Conservation (phyloP, 2,888 invertebrate species). For the Zygaena filipendulae region DNA sequence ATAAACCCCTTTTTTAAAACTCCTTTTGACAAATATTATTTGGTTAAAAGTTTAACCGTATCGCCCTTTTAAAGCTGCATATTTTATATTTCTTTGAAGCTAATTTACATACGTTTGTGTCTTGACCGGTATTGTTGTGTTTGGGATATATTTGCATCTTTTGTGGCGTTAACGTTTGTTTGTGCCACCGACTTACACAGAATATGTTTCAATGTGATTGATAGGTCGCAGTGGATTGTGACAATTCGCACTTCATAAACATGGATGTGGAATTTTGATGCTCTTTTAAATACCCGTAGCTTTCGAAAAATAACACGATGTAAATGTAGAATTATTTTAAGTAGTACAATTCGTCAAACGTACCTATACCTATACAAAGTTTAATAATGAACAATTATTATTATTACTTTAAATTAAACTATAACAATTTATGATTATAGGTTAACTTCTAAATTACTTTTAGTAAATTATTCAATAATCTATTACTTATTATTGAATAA, state of each 20-base stretch:
- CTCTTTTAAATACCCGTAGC: too few species aligned
- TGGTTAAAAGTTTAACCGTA: conserved; percentile 62
- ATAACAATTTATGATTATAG: too few species aligned
- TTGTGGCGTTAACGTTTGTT: conserved; percentile 36
- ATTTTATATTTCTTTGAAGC: conserved; percentile 21
- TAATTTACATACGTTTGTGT: conserved; percentile 48
- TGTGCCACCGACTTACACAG: conserved; percentile 39
- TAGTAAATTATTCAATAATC: too few species aligned
- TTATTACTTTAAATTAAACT: too few species aligned
- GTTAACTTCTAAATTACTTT: too few species aligned
- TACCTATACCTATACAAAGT: too few species aligned
- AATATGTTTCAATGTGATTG: conserved; percentile 44
- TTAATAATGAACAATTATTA: too few species aligned
- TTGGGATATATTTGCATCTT: conserved; percentile 32
- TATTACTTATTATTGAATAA: too few species aligned
- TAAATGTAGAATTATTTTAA: too few species aligned
- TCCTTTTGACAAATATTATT: conserved; percentile 42
- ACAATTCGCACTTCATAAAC: conserved; percentile 41
- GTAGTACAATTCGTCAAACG: too few species aligned
- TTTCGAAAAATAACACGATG: too few species aligned
- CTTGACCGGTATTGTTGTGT: conserved; percentile 23
- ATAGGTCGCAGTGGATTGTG: conserved; percentile 29
- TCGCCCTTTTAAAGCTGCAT: conserved; percentile 35
- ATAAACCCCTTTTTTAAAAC: conserved; percentile 36
- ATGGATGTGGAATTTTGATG: too few species aligned